Evolutionary conservation across 2,113 vertebrate species (phyloP).

Genomic region (Trinectes maculatus): DNA sequence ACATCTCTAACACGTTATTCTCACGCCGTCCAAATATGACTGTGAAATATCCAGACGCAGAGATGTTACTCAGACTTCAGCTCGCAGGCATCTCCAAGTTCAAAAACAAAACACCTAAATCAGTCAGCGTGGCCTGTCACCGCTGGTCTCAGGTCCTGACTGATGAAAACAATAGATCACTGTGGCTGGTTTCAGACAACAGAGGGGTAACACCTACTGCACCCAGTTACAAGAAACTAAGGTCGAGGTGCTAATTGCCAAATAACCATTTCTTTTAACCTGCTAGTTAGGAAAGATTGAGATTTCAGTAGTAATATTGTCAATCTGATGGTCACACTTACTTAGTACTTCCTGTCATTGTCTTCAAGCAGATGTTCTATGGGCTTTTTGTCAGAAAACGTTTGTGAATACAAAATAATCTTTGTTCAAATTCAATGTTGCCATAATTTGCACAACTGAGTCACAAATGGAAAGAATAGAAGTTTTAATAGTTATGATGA

Average conservation of each 20-base stretch:
- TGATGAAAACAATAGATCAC: background rate
- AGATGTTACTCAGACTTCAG: slow-evolving; percentile 21
- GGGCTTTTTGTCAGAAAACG: too few relatives aligned
- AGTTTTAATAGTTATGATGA: too few relatives aligned
- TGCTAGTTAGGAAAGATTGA: background rate
- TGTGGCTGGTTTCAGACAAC: background rate
- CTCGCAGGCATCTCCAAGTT: slow-evolving; percentile 14
- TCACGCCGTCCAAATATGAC: slow-evolving; percentile 4
- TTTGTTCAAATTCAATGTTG: too few relatives aligned
- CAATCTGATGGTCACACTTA: background rate
- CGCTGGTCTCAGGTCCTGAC: background rate
- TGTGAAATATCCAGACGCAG: background rate
- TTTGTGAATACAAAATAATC: too few relatives aligned
- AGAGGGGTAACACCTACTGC: slow-evolving; percentile 15
- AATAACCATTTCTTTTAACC: background rate
- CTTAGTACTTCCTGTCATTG: slow-evolving; percentile 18
- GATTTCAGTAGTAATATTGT: too few relatives aligned
- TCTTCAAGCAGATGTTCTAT: background rate
- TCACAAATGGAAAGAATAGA: background rate
- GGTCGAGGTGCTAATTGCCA: background rate
- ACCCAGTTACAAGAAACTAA: slow-evolving; percentile 16
- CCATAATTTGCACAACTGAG: background rate
- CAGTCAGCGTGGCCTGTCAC: slow-evolving; percentile 12
- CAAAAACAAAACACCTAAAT: slow-evolving; percentile 12
- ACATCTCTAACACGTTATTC: slow-evolving; percentile 4